These are phyloP conservation scores for Prinia subflava DNA, from an alignment of 2,113 vertebrate genomes.

Conservation along the genomic window DNA sequence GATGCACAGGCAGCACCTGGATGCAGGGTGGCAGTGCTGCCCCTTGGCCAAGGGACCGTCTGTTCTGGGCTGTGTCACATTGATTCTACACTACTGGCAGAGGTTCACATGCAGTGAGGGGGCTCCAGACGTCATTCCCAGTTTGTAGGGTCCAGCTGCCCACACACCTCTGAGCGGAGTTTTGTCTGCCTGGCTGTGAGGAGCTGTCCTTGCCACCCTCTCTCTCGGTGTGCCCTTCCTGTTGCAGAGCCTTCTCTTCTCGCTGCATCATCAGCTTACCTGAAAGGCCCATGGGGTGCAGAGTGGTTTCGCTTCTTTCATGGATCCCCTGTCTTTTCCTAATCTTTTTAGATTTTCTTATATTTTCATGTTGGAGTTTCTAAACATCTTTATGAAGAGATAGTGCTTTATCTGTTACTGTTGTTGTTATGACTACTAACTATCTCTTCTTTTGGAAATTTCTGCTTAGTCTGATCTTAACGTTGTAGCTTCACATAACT, in stretches of 20 bases:
- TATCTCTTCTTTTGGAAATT: background rate
- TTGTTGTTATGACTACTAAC: background rate
- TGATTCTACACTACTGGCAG: background rate
- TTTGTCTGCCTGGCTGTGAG: background rate
- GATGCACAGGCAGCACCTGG: background rate
- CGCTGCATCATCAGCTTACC: background rate
- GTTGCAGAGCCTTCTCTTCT: background rate
- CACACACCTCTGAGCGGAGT: background rate
- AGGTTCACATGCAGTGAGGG: background rate
- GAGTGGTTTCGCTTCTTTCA: background rate
- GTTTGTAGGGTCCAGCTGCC: background rate
- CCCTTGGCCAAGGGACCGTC: rapidly evolving
- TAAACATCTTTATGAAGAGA: background rate
- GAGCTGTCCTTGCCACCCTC: background rate
- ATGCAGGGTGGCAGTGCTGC: background rate
- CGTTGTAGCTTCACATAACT: background rate
- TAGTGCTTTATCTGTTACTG: background rate
- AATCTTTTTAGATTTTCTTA: background rate
- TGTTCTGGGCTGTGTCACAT: background rate
- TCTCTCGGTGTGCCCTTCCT: background rate
- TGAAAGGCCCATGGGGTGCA: background rate
- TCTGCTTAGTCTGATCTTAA: background rate
- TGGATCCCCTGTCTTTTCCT: background rate
- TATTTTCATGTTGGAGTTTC: background rate
- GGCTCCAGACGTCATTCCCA: background rate